These are phyloP conservation scores for Daubentonia madagascariensis DNA, from an alignment of 2,113 vertebrate species.

Conservation along the genomic window DNA sequence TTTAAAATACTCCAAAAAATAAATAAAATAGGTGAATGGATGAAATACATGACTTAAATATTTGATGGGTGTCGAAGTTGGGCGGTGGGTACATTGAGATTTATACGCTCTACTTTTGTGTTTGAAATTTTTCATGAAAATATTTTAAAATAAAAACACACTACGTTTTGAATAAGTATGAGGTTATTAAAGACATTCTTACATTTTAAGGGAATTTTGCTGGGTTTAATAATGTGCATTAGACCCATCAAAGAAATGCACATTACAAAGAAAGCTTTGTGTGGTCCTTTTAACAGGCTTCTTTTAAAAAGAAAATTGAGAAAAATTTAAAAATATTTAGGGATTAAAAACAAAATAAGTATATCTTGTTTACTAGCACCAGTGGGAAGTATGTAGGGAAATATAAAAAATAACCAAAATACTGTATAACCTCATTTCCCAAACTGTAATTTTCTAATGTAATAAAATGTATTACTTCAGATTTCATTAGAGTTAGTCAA, in stretches of 20 bases:
- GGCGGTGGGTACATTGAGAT: neutral
- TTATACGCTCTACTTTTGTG: neutral
- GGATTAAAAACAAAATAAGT: slow-evolving; percentile 21
- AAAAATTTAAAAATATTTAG: neutral
- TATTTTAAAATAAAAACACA: neutral
- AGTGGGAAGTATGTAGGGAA: neutral
- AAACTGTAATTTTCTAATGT: neutral
- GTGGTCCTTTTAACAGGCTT: neutral
- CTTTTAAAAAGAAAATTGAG: neutral
- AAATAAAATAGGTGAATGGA: neutral
- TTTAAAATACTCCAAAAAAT: slow-evolving; percentile 5
- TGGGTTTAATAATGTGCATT: neutral
- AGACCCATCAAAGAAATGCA: slow-evolving; percentile 5
- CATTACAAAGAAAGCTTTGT: neutral
- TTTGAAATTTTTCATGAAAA: slow-evolving; percentile 5
- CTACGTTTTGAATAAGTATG: neutral
- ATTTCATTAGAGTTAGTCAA: neutral
- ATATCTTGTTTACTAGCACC: neutral
- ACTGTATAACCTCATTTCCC: neutral
- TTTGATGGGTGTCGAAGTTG: neutral
- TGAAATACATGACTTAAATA: neutral
- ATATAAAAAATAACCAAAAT: neutral
- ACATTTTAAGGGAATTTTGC: neutral
- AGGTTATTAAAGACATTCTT: neutral
- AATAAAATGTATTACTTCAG: slow-evolving; percentile 22